Percentiles rank a stretch among this genome's conserved stretches.
Conservation (phyloP, 2,888 invertebrate species). For the Artemia sinica region DNA sequence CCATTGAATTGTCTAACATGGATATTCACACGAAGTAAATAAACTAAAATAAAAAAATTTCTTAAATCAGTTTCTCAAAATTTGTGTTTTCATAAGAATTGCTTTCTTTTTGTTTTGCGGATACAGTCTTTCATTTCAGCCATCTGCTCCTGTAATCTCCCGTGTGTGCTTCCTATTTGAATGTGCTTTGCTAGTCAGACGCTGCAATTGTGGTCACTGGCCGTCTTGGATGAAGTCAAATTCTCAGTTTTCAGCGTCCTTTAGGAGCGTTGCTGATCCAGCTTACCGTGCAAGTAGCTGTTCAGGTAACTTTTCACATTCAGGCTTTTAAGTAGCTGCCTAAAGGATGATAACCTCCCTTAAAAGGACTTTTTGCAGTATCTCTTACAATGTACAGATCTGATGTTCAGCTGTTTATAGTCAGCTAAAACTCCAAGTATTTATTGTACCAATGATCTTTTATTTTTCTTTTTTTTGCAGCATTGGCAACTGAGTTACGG, state of each 20-base stretch:
- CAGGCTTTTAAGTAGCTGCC: no score
- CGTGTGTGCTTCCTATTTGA: conserved; percentile 81
- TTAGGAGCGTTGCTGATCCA: conserved; percentile 26
- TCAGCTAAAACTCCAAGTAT: no score
- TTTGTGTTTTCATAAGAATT: conserved; percentile 10
- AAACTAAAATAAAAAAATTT: neutral
- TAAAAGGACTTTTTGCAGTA: no score
- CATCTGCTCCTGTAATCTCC: conserved; percentile 82
- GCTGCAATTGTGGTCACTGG: conserved; percentile 97
- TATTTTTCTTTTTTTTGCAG: no score
- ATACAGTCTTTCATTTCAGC: conserved; percentile 37
- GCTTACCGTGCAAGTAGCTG: conserved; percentile 24
- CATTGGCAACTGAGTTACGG: no score
- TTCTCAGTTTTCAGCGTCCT: conserved; percentile 36
- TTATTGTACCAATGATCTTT: no score
- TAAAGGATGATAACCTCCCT: no score
- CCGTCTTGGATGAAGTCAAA: conserved; percentile 91
- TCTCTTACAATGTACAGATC: no score
- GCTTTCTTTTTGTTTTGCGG: conserved; percentile 14
- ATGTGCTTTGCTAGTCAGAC: conserved; percentile 88
- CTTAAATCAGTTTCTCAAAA: neutral
- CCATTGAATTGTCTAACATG: no score
- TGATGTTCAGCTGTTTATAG: no score
- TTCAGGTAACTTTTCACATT: neutral
- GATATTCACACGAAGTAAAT: no score